A percentile compares a stretch with the other conserved stretches of the same genome.
phyloP scores from a whole-genome alignment of 2,797 vertebrate genomes.

The Phyllotis vaccarum region DNA sequence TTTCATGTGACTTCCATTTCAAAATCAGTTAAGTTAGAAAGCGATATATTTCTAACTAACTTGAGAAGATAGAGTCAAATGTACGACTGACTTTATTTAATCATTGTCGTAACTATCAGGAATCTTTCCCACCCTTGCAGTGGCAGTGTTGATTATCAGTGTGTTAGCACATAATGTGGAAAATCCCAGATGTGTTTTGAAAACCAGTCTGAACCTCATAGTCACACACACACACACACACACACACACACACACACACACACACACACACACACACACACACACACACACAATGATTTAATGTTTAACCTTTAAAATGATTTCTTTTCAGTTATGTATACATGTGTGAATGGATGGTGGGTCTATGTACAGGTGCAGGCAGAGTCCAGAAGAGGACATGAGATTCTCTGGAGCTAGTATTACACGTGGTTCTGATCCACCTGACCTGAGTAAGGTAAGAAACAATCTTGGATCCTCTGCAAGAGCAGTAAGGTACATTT shows the following conservation, averaged over 20 bases:
- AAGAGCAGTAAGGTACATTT: neutral
- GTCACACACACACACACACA: too few species aligned
- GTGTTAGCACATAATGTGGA: neutral
- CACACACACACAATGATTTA: too few species aligned
- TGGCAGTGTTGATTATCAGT: neutral
- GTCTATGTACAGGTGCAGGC: too few species aligned
- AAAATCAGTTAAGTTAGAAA: conserved; percentile 1
- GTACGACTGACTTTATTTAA: neutral
- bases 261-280: too few species aligned
- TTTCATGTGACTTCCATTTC: neutral
- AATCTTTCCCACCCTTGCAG: neutral
- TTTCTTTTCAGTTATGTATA: neutral
- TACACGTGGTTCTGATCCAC: neutral
- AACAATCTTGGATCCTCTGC: neutral
- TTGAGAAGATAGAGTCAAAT: neutral
- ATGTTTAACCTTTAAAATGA: neutral
- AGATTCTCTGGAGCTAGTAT: neutral
- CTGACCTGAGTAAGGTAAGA: neutral
- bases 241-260: too few species aligned
- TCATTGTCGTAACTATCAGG: neutral
- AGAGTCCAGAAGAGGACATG: neutral
- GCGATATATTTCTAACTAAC: neutral
- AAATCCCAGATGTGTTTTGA: neutral
- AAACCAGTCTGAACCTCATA: neutral
- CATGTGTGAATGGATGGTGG: neutral